Conservation (phyloP, 2,888 invertebrate genomes). For the Microchrysa polita region DNA sequence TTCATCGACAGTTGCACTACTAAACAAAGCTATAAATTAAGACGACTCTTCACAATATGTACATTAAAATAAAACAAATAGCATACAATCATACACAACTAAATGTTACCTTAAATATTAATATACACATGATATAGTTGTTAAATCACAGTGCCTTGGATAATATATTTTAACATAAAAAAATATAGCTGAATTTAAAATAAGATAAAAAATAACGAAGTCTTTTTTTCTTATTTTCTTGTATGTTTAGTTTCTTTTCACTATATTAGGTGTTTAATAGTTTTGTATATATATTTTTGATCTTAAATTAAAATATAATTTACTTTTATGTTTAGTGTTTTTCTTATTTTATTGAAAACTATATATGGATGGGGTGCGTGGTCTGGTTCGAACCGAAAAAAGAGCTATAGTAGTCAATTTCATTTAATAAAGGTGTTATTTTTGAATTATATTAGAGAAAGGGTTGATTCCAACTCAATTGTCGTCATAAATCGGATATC, state of each 20-base stretch:
- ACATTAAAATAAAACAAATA: neutral
- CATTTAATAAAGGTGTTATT: neutral
- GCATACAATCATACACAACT: neutral
- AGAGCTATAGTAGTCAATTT: neutral
- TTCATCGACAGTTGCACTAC: too few species aligned
- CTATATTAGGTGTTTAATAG: neutral
- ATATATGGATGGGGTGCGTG: neutral
- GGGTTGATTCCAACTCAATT: too few species aligned
- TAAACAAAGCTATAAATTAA: too few species aligned
- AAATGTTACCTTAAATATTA: neutral
- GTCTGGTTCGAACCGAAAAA: neutral
- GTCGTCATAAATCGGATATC: too few species aligned
- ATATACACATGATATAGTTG: slow-evolving; percentile 3
- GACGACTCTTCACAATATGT: neutral
- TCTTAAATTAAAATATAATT: slow-evolving; percentile 17
- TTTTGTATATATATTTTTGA: slow-evolving; percentile 6
- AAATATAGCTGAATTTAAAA: slow-evolving; percentile 32
- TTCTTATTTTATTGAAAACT: neutral
- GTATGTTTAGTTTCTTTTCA: neutral
- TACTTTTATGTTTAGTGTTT: neutral
- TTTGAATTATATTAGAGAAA: neutral
- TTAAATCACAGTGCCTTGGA: slow-evolving; percentile 29
- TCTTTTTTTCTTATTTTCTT: slow-evolving; percentile 1
- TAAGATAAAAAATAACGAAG: neutral
- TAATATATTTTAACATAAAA: slow-evolving; percentile 8